Evolutionary conservation across 1,140 invertebrate genomes (phyloP), one percentile per base, ranked within the genome.

Genomic region (Drosophila teissieri): DNA sequence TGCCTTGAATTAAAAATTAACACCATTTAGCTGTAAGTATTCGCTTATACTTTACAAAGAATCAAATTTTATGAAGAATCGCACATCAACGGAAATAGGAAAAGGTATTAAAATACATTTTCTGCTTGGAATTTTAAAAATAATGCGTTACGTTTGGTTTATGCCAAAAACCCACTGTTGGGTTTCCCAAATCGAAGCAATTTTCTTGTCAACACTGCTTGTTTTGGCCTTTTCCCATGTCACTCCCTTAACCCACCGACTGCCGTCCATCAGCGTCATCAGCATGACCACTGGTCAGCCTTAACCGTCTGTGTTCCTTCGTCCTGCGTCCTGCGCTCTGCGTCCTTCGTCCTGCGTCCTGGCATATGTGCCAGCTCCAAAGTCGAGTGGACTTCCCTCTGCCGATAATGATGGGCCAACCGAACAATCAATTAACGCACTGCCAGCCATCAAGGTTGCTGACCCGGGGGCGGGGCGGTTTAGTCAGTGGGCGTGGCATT

Each of bases 401-500:
- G 70, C 40, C 62, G 61, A 69, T 72, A 74, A 78, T 79, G 63
- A 83, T 78, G 69, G 60, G 31, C 42, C 55, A 56, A 67, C 58
- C 60, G 69, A 84, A 84, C 77, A 84, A 86, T 86, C 82, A 75
- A 75, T 75, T 75, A 75, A 75, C 73, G 73, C 73, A 74, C 67
- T 64, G 63, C 42, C 77, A 73, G 65, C 65, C 80, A 67, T 72
- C 67, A 80, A 79, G 72, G 45, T 73, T 53, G 55, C 45, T 58
- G 65, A 60, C 46, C 67, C 27, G 39, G 34, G 14, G 24, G 39
- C 19, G 11, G 17, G 15, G 31, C 27, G 4, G 31, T 19, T 6
- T 36, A 24, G 31, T 17, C 24, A 46, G 40, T n/a, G 37, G 24
- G 55, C 48, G 42, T 45, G 62, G 49, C 39, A 51, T 45, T 40